A percentile compares a stretch with the other conserved stretches of the same genome.
Evolutionary conservation across 2,888 invertebrate genomes (phyloP).

Genomic region (Acholoe squamosa): DNA sequence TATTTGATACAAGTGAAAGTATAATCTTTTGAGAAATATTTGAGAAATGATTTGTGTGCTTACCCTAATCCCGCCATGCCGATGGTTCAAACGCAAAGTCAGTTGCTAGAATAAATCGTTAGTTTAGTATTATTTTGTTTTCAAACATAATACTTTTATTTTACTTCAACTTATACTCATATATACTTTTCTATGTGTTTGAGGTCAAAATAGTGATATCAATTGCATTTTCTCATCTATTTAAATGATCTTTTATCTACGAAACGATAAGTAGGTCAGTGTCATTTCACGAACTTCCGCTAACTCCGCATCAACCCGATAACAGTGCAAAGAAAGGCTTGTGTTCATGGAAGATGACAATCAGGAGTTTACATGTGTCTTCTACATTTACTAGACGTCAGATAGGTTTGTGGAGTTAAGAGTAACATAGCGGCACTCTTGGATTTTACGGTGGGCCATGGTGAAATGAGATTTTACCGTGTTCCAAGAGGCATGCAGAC

Average conservation of each 20-base stretch:
- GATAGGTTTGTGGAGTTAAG: neutral
- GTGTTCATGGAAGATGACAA: constrained; percentile 53
- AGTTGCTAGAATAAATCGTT: neutral
- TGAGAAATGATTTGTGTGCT: constrained; percentile 4
- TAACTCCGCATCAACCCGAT: constrained; percentile 44
- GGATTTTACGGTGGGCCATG: constrained; percentile 60
- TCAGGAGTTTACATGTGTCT: neutral
- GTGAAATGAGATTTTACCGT: constrained; percentile 59
- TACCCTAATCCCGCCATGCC: constrained; percentile 57
- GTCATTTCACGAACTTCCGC: neutral
- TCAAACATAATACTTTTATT: neutral
- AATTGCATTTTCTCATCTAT: too few relatives aligned
- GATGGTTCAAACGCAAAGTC: neutral
- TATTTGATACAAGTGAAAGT: too few relatives aligned
- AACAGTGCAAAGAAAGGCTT: constrained; percentile 56
- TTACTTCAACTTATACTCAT: neutral
- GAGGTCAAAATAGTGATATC: too few relatives aligned
- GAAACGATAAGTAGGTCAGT: constrained; percentile 55
- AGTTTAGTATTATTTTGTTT: constrained; percentile 8
- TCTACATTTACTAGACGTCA: neutral
- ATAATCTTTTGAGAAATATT: neutral
- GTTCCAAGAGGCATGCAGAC: constrained; percentile 61
- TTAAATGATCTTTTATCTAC: neutral
- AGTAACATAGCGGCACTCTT: neutral
- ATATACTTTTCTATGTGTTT: neutral